Percentiles rank a stretch among this genome's conserved stretches.
These are phyloP conservation scores for Meteorus sp. DNA, from an alignment of 1,140 invertebrate genomes.

Conservation along the genomic window DNA sequence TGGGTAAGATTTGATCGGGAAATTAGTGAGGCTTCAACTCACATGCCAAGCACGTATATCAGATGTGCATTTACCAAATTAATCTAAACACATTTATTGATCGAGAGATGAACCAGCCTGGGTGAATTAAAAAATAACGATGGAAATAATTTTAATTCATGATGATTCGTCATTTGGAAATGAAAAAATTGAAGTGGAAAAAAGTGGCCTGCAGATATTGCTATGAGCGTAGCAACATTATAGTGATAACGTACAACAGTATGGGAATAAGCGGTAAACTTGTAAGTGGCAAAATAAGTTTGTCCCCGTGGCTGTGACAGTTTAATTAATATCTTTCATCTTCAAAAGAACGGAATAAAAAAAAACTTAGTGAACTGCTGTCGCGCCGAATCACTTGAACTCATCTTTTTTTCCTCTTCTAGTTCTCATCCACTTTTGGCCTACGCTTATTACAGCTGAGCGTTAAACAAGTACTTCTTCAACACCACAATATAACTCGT, in stretches of 20 bases:
- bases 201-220: no score
- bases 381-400: conserved; percentile 46
- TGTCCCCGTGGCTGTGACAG: conserved; percentile 55
- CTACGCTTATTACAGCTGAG: no score
- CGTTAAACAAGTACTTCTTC: no score
- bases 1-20: not conserved
- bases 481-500: no score
- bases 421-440: conserved; percentile 21
- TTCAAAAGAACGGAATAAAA: conserved; percentile 42
- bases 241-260: not conserved
- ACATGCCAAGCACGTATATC: not conserved
- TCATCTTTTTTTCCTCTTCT: conserved; percentile 21
- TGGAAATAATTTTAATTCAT: no score
- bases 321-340: conserved; percentile 60
- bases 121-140: no score
- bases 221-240: not conserved
- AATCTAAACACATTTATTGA: not conserved
- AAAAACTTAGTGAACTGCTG: conserved; percentile 54
- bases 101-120: no score
- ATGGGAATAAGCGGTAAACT: conserved; percentile 48
- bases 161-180: no score
- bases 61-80: not conserved
- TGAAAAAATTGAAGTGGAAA: no score
- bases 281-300: conserved; percentile 59
- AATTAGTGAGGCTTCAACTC: not conserved